Conservation (phyloP, 2,113 vertebrate genomes). For the Lynx canadensis region DNA sequence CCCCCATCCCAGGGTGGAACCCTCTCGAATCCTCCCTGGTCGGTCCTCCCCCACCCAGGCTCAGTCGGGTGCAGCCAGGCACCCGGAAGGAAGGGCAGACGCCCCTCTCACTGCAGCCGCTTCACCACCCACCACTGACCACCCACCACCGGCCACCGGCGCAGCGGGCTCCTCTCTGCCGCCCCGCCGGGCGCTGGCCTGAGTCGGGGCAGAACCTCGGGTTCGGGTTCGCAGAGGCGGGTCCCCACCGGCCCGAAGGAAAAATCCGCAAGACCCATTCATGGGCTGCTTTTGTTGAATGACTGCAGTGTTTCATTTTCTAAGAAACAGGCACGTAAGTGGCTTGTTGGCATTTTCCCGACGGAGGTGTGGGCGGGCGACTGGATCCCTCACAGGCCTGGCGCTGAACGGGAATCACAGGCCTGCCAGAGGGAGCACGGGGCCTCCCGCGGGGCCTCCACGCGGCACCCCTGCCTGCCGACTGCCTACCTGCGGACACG, state of each 20-base stretch:
- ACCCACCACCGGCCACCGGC: too few relatives aligned
- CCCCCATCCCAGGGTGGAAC: neutral
- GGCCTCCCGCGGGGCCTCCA: neutral
- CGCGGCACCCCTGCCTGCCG: neutral
- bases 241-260: neutral
- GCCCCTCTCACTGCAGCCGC: neutral
- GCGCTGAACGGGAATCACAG: neutral
- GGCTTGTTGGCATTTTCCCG: constrained; percentile 71
- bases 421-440: neutral
- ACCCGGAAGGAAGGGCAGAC: accelerated
- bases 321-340: constrained; percentile 59
- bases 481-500: neutral
- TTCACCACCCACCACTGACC: too few relatives aligned
- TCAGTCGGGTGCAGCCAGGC: neutral
- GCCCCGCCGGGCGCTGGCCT: accelerated
- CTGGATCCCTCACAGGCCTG: constrained; percentile 48
- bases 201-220: neutral
- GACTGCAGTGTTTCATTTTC: constrained; percentile 70
- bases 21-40: neutral
- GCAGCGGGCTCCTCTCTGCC: neutral
- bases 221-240: neutral
- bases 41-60: accelerated
- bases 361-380: constrained; percentile 67
- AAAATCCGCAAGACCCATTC: constrained; percentile 11
- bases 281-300: constrained; percentile 53